Percentiles rank a stretch among this genome's conserved stretches.
These are phyloP conservation scores for Kuschelorhynchus macadamiae DNA, from an alignment of 2,888 invertebrate species.

Conservation along the genomic window DNA sequence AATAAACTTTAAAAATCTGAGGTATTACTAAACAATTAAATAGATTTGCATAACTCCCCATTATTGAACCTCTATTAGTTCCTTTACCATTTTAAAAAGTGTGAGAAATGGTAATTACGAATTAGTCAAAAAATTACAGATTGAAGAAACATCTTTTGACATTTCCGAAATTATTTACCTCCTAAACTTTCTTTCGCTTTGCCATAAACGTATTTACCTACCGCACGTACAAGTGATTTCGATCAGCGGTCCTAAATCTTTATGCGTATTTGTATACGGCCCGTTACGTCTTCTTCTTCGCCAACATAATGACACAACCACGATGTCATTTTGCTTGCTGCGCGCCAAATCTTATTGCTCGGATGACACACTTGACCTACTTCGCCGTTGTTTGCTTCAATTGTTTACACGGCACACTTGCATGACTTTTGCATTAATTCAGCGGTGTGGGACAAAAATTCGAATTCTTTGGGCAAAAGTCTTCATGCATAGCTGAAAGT, in stretches of 20 bases:
- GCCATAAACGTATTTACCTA: background rate
- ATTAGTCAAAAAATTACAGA: no score
- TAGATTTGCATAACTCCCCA: no score
- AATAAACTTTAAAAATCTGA: no score
- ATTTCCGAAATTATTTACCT: no score
- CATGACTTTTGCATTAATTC: conserved; percentile 48
- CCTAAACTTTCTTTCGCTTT: background rate
- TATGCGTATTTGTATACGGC: background rate
- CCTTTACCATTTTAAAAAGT: no score
- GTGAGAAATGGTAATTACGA: no score
- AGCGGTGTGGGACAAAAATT: background rate
- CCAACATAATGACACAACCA: conserved; percentile 21
- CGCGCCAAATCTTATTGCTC: conserved; percentile 24
- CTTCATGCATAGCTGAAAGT: background rate
- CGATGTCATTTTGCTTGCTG: conserved; percentile 25
- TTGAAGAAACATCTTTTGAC: no score
- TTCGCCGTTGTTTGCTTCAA: conserved; percentile 15
- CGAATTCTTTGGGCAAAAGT: background rate
- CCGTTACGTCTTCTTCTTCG: background rate
- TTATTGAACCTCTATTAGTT: no score
- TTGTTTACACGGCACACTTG: conserved; percentile 33
- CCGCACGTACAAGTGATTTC: background rate
- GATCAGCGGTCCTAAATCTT: background rate
- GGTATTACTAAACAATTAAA: no score
- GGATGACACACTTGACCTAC: conserved; percentile 25